Percentiles rank a stretch among this genome's conserved stretches.
These are phyloP conservation scores for Vespertilio murinus DNA, from an alignment of 2,797 vertebrate species.

Conservation along the genomic window DNA sequence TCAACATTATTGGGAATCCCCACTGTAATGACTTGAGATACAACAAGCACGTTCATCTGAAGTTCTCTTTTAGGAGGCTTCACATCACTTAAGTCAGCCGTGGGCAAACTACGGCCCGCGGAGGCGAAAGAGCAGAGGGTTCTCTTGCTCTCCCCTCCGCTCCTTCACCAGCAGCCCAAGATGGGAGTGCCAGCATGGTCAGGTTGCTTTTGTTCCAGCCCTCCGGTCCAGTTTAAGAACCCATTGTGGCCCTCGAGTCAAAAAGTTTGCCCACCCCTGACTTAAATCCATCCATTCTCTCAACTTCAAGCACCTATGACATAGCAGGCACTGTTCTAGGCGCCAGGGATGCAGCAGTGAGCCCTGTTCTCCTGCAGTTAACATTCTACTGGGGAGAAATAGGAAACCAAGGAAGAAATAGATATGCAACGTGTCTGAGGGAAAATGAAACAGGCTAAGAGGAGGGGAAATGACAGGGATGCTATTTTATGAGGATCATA, in stretches of 20 bases:
- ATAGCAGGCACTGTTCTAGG: neutral
- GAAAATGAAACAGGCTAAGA: neutral
- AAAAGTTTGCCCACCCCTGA: no score
- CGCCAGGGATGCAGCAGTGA: neutral
- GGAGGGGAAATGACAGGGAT: neutral
- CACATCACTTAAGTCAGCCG: neutral
- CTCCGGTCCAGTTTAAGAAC: no score
- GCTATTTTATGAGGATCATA: neutral
- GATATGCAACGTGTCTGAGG: neutral
- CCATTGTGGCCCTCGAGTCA: no score
- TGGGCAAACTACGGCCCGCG: no score
- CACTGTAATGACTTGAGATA: neutral
- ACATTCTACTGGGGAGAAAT: neutral
- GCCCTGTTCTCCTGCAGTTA: neutral
- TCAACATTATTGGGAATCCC: slow-evolving; percentile 13
- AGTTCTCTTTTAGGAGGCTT: neutral
- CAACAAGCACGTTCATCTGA: neutral
- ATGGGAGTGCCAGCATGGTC: no score
- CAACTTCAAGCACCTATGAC: neutral
- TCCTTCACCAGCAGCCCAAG: no score
- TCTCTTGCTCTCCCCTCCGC: no score
- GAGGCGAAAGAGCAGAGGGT: no score
- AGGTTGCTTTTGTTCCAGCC: no score
- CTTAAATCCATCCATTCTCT: neutral
- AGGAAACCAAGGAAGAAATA: neutral